These are phyloP conservation scores for Drosophila tsacasi DNA, from an alignment of 1,140 invertebrate genomes.

Conservation along the genomic window DNA sequence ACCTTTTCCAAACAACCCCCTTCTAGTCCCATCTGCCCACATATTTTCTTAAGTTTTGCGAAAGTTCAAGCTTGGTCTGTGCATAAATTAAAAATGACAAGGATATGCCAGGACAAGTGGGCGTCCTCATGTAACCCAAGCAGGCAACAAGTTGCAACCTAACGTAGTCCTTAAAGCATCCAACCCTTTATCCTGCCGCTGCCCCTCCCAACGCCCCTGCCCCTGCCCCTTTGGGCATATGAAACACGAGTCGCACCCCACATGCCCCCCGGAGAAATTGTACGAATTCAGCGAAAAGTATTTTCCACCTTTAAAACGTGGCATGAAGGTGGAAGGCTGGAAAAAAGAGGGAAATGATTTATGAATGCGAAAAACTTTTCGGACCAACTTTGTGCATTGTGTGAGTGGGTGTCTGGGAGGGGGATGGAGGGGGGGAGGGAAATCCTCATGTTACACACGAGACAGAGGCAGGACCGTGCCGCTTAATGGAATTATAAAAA, in stretches of 20 bases:
- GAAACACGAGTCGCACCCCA: constrained; percentile 53
- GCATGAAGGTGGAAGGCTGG: constrained; percentile 25
- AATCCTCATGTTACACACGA: constrained; percentile 68
- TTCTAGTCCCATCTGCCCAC: background rate
- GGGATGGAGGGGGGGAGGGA: constrained; percentile 27
- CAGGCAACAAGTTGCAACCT: constrained; percentile 76
- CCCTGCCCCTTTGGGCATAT: constrained; percentile 44
- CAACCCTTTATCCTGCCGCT: constrained; percentile 6
- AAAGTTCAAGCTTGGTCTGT: constrained; percentile 46
- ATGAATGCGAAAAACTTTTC: constrained; percentile 79
- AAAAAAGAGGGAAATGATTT: constrained; percentile 73
- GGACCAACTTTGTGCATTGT: constrained; percentile 71
- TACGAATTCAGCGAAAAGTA: constrained; percentile 83
- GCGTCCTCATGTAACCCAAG: constrained; percentile 63
- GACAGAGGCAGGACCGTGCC: constrained; percentile 31
- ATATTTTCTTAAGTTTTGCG: constrained; percentile 51
- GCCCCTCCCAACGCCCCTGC: too few species aligned
- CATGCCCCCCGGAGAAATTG: constrained; percentile 49
- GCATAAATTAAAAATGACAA: constrained; percentile 83
- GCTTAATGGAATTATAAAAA: constrained; percentile 83
- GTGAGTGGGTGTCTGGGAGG: constrained; percentile 31
- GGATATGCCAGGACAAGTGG: constrained; percentile 61
- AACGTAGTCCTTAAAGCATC: constrained; percentile 39
- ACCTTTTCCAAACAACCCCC: background rate
- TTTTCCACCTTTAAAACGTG: constrained; percentile 78